Evolutionary conservation across 2,888 invertebrate species (phyloP).

Genomic region (Prosopocoilus inquinatus): DNA sequence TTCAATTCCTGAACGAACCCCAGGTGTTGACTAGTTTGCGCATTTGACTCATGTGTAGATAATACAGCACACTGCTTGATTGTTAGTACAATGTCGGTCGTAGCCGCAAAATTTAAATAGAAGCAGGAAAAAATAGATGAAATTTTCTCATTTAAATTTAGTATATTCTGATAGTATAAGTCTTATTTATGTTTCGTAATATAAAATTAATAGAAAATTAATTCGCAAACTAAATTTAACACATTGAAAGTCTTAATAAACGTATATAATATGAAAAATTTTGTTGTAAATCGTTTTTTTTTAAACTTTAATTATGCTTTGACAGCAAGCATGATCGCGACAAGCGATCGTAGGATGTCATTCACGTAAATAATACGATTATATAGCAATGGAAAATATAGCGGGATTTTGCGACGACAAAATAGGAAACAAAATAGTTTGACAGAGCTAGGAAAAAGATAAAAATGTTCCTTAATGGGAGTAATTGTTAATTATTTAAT

Average conservation of each 20-base stretch:
- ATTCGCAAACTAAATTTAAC: background rate
- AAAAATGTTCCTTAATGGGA: slow-evolving; percentile 41
- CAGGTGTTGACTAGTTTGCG: no score
- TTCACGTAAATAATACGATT: slow-evolving; percentile 13
- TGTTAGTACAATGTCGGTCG: no score
- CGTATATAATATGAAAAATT: no score
- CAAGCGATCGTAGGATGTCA: no score
- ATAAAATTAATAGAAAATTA: background rate
- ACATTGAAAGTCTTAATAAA: no score
- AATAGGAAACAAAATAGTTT: slow-evolving; percentile 63
- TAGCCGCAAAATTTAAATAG: background rate
- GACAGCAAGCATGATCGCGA: no score
- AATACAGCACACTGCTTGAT: no score
- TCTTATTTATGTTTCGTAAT: background rate
- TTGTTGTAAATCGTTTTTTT: no score
- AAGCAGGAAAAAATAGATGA: background rate
- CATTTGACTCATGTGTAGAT: no score
- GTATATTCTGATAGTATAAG: slow-evolving; percentile 84
- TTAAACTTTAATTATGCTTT: no score
- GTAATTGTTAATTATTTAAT: background rate
- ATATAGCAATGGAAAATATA: slow-evolving; percentile 39
- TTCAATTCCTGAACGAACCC: no score
- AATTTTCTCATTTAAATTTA: slow-evolving; percentile 61
- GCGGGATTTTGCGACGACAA: slow-evolving; percentile 64
- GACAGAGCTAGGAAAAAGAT: slow-evolving; percentile 70